Conservation (phyloP, 92 coral and sea anemone species). For the Montipora capitata region DNA sequence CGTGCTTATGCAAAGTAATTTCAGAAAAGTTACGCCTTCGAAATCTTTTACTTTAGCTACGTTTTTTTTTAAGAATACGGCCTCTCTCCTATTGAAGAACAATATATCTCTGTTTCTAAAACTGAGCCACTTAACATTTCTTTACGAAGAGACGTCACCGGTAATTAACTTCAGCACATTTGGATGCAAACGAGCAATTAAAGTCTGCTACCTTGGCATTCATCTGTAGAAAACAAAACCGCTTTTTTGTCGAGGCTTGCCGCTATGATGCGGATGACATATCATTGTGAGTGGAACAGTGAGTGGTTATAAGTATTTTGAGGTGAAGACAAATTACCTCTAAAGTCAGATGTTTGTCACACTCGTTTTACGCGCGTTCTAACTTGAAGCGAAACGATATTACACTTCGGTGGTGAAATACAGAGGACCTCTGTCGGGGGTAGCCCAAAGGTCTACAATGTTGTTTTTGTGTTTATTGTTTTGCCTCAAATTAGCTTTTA, state of each 20-base stretch:
- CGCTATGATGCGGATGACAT: neutral
- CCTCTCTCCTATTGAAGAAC: neutral
- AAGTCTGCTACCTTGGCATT: conserved; percentile 23
- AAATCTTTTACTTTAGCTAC: too few relatives aligned
- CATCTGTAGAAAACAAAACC: neutral
- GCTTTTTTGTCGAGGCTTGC: neutral
- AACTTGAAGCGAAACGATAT: neutral
- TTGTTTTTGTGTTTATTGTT: conserved; percentile 15
- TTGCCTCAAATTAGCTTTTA: conserved; percentile 30
- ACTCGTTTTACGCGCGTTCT: neutral
- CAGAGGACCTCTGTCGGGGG: conserved; percentile 23
- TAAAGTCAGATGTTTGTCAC: neutral
- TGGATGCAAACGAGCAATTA: conserved; percentile 41
- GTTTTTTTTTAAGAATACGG: neutral
- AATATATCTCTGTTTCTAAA: conserved; percentile 7
- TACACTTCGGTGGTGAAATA: conserved; percentile 21
- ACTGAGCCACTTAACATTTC: neutral
- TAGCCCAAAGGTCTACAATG: neutral
- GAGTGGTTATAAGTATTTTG: too few relatives aligned
- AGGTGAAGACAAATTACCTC: too few relatives aligned
- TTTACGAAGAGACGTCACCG: conserved; percentile 29
- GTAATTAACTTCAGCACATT: conserved; percentile 27
- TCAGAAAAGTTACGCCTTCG: too few relatives aligned
- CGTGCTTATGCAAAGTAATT: neutral
- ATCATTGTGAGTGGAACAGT: too few relatives aligned